Percentiles rank a stretch among this genome's conserved stretches.
Evolutionary conservation across 2,113 vertebrate species (phyloP).

Genomic region (Gallinago jamesoni): DNA sequence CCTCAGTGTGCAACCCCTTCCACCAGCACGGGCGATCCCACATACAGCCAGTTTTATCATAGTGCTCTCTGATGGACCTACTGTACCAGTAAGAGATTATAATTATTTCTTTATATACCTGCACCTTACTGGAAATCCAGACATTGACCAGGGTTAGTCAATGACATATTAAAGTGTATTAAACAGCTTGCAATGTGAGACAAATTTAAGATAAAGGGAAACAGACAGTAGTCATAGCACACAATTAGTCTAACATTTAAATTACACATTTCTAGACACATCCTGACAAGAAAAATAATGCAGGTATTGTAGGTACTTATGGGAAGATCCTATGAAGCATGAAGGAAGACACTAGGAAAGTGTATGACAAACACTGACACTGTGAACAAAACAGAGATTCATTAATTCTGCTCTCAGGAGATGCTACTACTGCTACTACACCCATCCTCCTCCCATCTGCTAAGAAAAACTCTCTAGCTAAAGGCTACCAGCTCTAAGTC

Average conservation of each 20-base stretch:
- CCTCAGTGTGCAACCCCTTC: neutral
- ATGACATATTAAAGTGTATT: neutral
- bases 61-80: rapidly evolving
- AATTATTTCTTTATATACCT: neutral
- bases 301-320: neutral
- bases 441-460: neutral
- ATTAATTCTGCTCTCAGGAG: neutral
- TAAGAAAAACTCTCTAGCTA: neutral
- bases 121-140: neutral
- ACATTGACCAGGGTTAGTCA: neutral
- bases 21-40: neutral
- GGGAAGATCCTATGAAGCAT: neutral
- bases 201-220: neutral
- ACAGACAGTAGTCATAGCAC: neutral
- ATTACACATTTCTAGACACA: neutral
- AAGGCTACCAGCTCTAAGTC: neutral
- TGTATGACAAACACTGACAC: neutral
- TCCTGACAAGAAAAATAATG: neutral
- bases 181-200: neutral
- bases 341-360: neutral
- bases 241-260: neutral
- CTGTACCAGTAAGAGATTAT: neutral
- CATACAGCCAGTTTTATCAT: neutral
- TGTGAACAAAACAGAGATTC: neutral
- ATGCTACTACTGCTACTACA: neutral